These are phyloP conservation scores for Triplophysa yarkandensis DNA, from an alignment of 2,797 vertebrate species.

Conservation along the genomic window DNA sequence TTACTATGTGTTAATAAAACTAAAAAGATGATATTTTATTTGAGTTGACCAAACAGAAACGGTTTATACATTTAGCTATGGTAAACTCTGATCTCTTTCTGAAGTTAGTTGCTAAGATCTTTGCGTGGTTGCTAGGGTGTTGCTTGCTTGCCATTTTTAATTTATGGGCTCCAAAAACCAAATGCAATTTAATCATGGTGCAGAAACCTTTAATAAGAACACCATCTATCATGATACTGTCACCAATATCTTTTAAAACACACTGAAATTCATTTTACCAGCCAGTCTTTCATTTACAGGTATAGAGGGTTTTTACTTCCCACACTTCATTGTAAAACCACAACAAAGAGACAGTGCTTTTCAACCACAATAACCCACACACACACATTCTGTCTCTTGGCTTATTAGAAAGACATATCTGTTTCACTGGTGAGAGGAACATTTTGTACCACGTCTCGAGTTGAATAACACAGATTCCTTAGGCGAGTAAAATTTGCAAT, in stretches of 20 bases:
- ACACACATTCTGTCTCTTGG: slow-evolving; percentile 7
- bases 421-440: slow-evolving; percentile 59
- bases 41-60: too few relatives aligned
- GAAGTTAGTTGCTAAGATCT: background rate
- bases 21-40: too few relatives aligned
- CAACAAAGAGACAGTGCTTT: background rate
- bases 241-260: background rate
- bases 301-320: background rate
- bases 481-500: slow-evolving; percentile 55
- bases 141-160: background rate
- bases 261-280: background rate
- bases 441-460: slow-evolving; percentile 57
- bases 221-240: background rate
- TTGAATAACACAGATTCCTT: slow-evolving; percentile 63
- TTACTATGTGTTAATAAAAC: too few relatives aligned
- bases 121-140: background rate
- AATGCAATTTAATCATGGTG: too few relatives aligned
- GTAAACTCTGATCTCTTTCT: background rate
- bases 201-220: too few relatives aligned
- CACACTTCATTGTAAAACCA: background rate
- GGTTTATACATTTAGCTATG: too few relatives aligned
- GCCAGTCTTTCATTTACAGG: background rate
- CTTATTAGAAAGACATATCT: slow-evolving; percentile 53
- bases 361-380: background rate
- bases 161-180: too few relatives aligned